Conservation (phyloP, 2,888 invertebrate genomes). For the Orthosia gracilis region DNA sequence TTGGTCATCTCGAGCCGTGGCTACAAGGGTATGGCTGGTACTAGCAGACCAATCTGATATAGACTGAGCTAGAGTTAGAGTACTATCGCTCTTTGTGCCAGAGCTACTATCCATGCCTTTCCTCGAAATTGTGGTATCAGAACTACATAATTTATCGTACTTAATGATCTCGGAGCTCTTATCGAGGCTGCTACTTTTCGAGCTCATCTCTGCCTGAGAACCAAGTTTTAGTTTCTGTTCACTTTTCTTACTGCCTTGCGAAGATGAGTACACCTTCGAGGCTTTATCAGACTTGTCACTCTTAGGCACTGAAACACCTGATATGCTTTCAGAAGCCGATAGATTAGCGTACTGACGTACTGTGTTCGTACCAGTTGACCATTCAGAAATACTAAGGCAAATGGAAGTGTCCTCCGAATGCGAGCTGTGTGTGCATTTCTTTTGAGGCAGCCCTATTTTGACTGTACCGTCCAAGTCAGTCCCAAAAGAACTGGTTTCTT, state of each 20-base stretch:
- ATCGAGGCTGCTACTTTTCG: conserved; percentile 92
- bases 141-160: conserved; percentile 92
- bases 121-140: conserved; percentile 90
- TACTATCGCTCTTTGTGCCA: conserved; percentile 95
- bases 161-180: conserved; percentile 89
- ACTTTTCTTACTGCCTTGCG: conserved; percentile 89
- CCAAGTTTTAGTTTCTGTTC: conserved; percentile 86
- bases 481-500: conserved; percentile 94
- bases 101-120: conserved; percentile 92
- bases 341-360: conserved; percentile 95
- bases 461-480: conserved; percentile 96
- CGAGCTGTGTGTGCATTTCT: conserved; percentile 95
- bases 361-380: conserved; percentile 97
- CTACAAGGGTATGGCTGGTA: conserved; percentile 94
- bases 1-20: conserved; percentile 90
- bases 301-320: conserved; percentile 91
- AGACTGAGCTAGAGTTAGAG: conserved; percentile 94
- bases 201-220: conserved; percentile 89
- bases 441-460: conserved; percentile 94
- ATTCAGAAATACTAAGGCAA: conserved; percentile 96
- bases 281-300: conserved; percentile 92
- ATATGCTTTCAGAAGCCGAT: conserved; percentile 93
- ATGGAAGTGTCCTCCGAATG: conserved; percentile 97
- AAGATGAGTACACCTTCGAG: conserved; percentile 91
- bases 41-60: conserved; percentile 96